Evolutionary conservation across 2,888 invertebrate genomes (phyloP).

Genomic region (Agonopterix arenella): DNA sequence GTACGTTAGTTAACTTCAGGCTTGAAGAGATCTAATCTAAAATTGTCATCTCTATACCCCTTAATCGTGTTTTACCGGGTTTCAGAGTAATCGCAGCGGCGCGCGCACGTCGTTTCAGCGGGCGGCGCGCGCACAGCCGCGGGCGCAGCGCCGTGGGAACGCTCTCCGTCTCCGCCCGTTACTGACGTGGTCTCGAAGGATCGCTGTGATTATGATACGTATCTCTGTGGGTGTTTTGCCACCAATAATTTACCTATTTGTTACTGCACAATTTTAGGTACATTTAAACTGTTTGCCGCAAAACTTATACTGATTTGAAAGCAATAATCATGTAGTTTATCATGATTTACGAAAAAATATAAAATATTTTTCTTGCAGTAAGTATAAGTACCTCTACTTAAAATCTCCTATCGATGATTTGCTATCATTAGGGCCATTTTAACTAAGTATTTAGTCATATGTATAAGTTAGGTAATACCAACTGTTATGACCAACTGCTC

Average conservation of each 20-base stretch:
- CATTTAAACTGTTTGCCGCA: too few species aligned
- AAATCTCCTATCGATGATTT: too few species aligned
- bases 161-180: neutral
- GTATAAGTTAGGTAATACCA: too few species aligned
- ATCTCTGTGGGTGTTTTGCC: constrained; percentile 4
- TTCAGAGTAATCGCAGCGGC: constrained; percentile 4
- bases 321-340: too few species aligned
- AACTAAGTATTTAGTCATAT: too few species aligned
- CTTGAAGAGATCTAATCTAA: constrained; percentile 5
- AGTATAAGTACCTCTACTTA: too few species aligned
- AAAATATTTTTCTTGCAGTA: too few species aligned
- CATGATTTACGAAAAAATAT: too few species aligned
- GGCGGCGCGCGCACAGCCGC: constrained; percentile 6
- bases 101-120: constrained; percentile 3
- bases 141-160: constrained; percentile 9
- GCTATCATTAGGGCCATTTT: too few species aligned
- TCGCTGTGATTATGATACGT: neutral
- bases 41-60: constrained; percentile 4
- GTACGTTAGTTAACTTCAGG: neutral
- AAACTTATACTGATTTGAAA: too few species aligned
- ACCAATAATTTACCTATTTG: neutral
- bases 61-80: constrained; percentile 2
- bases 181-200: neutral
- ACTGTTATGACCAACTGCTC: too few species aligned
- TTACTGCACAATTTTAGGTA: too few species aligned